phyloP scores from a whole-genome alignment of 2,797 vertebrate genomes.

The Lepilemur septentrionalis region DNA sequence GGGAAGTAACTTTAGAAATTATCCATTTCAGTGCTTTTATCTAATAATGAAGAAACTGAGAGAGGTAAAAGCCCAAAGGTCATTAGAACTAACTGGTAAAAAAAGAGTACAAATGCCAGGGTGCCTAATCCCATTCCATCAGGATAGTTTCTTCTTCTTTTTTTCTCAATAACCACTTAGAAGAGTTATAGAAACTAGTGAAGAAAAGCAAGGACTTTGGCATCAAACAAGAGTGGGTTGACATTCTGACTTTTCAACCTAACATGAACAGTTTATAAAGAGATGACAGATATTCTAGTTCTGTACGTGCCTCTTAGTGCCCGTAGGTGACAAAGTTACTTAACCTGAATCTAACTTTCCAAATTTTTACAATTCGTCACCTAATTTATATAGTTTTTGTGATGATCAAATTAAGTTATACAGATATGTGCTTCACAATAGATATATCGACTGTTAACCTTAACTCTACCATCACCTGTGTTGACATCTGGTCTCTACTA shows the following conservation, averaged over 20 bases:
- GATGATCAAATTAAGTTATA: not conserved
- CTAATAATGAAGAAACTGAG: not conserved
- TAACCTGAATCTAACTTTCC: not conserved
- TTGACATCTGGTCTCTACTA: not conserved
- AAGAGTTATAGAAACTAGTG: too few relatives aligned
- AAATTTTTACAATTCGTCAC: not conserved
- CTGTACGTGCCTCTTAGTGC: not conserved
- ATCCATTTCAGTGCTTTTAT: not conserved
- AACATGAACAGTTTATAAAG: not conserved
- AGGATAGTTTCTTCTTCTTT: not conserved
- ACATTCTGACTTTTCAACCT: too few relatives aligned
- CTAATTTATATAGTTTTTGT: not conserved
- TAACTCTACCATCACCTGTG: not conserved
- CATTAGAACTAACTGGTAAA: not conserved
- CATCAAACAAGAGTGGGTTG: too few relatives aligned
- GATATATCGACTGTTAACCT: not conserved
- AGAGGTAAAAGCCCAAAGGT: not conserved
- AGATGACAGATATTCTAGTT: not conserved
- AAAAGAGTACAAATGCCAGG: not conserved
- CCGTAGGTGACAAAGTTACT: not conserved
- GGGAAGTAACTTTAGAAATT: not conserved
- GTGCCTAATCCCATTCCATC: not conserved
- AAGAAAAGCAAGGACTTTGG: too few relatives aligned
- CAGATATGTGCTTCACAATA: not conserved
- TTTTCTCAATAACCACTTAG: too few relatives aligned